These are phyloP conservation scores for Malurus cyaneus DNA, from an alignment of 2,113 vertebrate genomes.

Conservation along the genomic window DNA sequence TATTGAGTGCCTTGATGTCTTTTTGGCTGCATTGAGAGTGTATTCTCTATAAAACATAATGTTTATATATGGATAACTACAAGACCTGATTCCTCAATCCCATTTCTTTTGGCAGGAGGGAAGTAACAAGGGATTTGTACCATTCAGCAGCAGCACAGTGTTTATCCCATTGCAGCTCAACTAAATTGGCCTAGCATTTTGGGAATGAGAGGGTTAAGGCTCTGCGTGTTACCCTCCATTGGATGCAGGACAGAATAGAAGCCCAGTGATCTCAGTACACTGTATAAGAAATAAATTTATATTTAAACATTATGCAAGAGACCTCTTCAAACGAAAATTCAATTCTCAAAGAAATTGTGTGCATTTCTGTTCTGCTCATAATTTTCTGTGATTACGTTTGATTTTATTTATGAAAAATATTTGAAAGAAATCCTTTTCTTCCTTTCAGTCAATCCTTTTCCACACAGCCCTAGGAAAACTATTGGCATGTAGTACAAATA, in stretches of 20 bases:
- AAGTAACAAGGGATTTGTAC: background rate
- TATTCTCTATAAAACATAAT: background rate
- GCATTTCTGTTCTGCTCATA: background rate
- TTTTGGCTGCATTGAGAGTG: background rate
- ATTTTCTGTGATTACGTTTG: background rate
- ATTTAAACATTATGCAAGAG: background rate
- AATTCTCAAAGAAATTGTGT: background rate
- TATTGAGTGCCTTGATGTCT: background rate
- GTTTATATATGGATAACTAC: background rate
- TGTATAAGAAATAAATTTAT: background rate
- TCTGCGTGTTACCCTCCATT: accelerated
- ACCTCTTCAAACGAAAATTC: background rate
- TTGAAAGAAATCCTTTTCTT: background rate
- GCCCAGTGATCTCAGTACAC: background rate
- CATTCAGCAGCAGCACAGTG: background rate
- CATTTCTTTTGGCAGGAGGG: background rate
- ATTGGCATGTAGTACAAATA: background rate
- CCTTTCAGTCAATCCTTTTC: background rate
- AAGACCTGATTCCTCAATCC: background rate
- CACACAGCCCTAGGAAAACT: background rate
- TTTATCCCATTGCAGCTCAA: background rate
- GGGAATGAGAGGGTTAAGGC: background rate
- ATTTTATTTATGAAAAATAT: background rate
- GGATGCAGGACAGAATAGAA: background rate
- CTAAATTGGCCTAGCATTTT: background rate